Evolutionary conservation across 2,888 invertebrate species (phyloP), one percentile per base, ranked within the genome.

Genomic region (Elysia crispata): DNA sequence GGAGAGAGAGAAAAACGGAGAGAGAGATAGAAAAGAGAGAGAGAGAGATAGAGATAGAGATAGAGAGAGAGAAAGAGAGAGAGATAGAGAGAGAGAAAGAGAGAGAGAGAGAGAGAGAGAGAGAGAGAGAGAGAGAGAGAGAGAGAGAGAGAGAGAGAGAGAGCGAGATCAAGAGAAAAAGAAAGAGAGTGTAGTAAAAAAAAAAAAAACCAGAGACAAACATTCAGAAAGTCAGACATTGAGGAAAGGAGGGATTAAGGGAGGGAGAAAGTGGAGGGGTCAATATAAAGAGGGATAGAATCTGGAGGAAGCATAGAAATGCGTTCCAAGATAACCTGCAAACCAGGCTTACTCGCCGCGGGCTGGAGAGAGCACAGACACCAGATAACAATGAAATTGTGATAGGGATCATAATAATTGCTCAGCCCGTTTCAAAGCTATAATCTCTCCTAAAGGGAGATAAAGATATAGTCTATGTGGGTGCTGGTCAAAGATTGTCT

Each of bases 11-110:
- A 74, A 60, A 62, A 23, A 31, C 20, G 30, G 57, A 23, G n/a
- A 28, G n/a, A 13, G 49, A 25, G 66, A 64, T 49, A 76, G 62
- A 41, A 64, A 76, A 41, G 25, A 13, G 49, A 49, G 49, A 64
- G 1, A n/a, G 11, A 11, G 41, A 25, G 41, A 66, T 3, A 30
- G 23, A 66, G 8, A 30, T 20, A 66, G 13, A 25, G 66, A n/a
- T n/a, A 25, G 25, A 66, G 5, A 66, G 66, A 11, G 54, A 18
- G 28, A 28, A 30, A 28, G 28, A 50, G 28, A 73, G 28, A 33
- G 33, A 64, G 13, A 31, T 1, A 30, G 31, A 60, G 31, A 31
- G 62, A 1, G 60, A 62, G 1, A 30, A 28, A 62, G 60, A 18
- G 1, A 60, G 75, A 75, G 60, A 30, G 31, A 75, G 20, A 60